phyloP scores from a whole-genome alignment of 2,888 invertebrate species.

The Cyrtodaria siliqua region DNA sequence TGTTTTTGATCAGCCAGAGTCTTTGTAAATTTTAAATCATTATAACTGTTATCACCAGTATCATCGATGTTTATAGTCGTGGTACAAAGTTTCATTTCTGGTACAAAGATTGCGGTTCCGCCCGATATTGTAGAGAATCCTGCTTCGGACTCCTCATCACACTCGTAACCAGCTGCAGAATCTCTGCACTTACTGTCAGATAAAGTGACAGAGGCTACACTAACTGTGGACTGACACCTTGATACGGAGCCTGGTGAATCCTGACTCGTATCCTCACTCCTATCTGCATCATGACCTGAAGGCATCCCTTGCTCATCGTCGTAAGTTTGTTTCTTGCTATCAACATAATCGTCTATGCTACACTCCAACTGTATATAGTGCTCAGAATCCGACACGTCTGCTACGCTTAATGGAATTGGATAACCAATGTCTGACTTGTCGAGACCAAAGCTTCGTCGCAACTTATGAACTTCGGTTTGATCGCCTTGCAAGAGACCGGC shows the following conservation, averaged over 20 bases:
- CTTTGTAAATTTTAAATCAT: constrained; percentile 9
- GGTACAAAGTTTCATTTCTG: constrained; percentile 8
- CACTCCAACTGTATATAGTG: constrained; percentile 44
- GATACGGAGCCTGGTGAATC: constrained; percentile 48
- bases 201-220: constrained; percentile 5
- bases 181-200: background rate
- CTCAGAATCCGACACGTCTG: constrained; percentile 41
- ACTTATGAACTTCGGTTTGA: constrained; percentile 66
- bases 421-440: constrained; percentile 73
- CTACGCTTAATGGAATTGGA: constrained; percentile 67
- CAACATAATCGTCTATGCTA: constrained; percentile 43
- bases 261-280: background rate
- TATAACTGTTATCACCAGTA: background rate
- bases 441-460: constrained; percentile 73
- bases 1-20: constrained; percentile 59
- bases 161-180: constrained; percentile 31
- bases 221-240: constrained; percentile 23
- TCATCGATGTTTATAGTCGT: constrained; percentile 4
- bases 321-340: background rate
- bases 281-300: constrained; percentile 11
- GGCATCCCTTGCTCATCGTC: constrained; percentile 7
- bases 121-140: constrained; percentile 70
- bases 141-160: constrained; percentile 58
- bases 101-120: constrained; percentile 64
- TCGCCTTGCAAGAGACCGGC: constrained; percentile 76